Evolutionary conservation across 2,797 vertebrate species (phyloP), one percentile per base, ranked within the genome.

Genomic region (Emys orbicularis): DNA sequence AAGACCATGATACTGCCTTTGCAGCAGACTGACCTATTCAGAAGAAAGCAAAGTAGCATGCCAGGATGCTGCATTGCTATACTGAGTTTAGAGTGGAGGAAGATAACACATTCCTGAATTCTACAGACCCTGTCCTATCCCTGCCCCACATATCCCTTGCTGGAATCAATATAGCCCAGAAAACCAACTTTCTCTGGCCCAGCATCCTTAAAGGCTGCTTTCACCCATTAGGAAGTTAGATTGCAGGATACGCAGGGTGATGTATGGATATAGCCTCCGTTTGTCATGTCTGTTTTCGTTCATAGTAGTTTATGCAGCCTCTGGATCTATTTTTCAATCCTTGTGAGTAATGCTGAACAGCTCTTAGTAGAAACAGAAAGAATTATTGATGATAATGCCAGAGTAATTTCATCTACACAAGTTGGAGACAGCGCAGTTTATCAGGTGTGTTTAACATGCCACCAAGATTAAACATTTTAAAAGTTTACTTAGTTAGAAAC

Each of bases 371-470:
- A 90, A 96, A 93, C 59, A 8, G 80, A 95, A 80, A 92, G 47
- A 90, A 96, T 12, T 41, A 96, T 68, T 89, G 77, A 97, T 61
- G 89, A 47, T 41, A 92, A 86, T 87, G 90, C 52, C 41, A 93
- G 96, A 93, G 96, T 87, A 57, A 54, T 93, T 95, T 96, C 84
- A 96, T 90, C 68, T 53, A 49, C 29, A 2, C 44, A 88, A 54
- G 83, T 79, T 23, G 37, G 81, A 93, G 85, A 87, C 8, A 12
- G 10, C 57, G 81, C 61, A 89, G 37, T 19, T 83, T 56, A 68
- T 29, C 13, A 76, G 84, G 23, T 89, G 68, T 89, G 57, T 90
- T 90, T 90, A 53, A 57, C 19, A 59, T 83, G 68, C 57, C 57
- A 65, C 4, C 19, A 31, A 1, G 49, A 94, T 83, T 53, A 49